phyloP scores from a whole-genome alignment of 92 coral and sea anemone genomes.

The Umimayanthus chanpuru region DNA sequence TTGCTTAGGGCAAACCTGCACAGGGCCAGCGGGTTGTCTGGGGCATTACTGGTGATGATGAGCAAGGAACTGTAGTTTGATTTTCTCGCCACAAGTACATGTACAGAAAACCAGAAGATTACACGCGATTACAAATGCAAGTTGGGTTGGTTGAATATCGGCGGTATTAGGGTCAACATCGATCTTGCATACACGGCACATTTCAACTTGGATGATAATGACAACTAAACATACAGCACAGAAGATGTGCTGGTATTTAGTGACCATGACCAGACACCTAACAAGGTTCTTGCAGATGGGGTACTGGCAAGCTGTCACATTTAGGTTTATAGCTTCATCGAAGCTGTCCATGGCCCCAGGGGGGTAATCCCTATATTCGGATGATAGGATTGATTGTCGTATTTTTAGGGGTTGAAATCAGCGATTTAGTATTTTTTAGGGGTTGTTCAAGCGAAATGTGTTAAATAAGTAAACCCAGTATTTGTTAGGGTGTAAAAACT shows the following conservation, averaged over 20 bases:
- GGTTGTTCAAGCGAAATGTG: too few species aligned
- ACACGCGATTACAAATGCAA: not conserved
- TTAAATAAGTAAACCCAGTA: too few species aligned
- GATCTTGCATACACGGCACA: not conserved
- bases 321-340: not conserved
- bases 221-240: not conserved
- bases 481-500: too few species aligned
- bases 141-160: not conserved
- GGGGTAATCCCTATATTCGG: too few species aligned
- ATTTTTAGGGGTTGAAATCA: too few species aligned
- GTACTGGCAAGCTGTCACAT: slow-evolving; percentile 1
- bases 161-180: not conserved
- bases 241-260: not conserved
- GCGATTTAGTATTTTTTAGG: too few species aligned
- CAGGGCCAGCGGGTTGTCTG: slow-evolving; percentile 2
- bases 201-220: not conserved
- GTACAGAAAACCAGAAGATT: not conserved
- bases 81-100: not conserved
- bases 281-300: not conserved
- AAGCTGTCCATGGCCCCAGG: not conserved
- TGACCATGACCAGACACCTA: not conserved
- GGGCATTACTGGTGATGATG: not conserved
- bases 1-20: not conserved
- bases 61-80: not conserved
- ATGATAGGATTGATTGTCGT: too few species aligned